Percentiles rank a stretch among this genome's conserved stretches.
These are phyloP conservation scores for Hyperoodon ampullatus DNA, from an alignment of 2,113 vertebrate species.

Conservation along the genomic window DNA sequence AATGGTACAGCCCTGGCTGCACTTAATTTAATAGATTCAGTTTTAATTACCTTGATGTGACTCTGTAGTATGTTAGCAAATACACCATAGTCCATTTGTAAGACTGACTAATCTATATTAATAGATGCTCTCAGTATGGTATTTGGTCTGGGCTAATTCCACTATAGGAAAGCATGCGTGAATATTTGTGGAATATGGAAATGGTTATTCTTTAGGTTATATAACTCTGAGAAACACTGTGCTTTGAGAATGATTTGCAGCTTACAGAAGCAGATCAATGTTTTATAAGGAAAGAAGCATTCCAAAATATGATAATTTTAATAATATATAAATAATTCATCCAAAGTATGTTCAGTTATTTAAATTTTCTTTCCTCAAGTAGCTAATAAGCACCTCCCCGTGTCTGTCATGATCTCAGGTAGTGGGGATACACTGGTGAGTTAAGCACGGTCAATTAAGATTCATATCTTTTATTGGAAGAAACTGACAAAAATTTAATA, in stretches of 20 bases:
- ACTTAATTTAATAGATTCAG: conserved; percentile 52
- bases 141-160: background rate
- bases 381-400: background rate
- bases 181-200: background rate
- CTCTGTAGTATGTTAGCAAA: conserved; percentile 29
- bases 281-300: background rate
- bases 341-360: background rate
- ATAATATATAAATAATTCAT: conserved; percentile 26
- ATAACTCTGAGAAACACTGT: background rate
- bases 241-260: background rate
- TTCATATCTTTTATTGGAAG: background rate
- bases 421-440: background rate
- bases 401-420: background rate
- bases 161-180: background rate
- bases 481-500: background rate
- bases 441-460: background rate
- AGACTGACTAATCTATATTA: conserved; percentile 32
- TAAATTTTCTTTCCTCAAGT: background rate
- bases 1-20: background rate
- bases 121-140: background rate
- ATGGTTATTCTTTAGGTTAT: background rate
- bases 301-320: conserved; percentile 20
- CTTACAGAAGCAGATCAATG: background rate
- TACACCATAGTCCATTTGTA: background rate
- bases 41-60: conserved; percentile 43